phyloP scores from a whole-genome alignment of 23 tunicate genomes.

The Corella eumyota region DNA sequence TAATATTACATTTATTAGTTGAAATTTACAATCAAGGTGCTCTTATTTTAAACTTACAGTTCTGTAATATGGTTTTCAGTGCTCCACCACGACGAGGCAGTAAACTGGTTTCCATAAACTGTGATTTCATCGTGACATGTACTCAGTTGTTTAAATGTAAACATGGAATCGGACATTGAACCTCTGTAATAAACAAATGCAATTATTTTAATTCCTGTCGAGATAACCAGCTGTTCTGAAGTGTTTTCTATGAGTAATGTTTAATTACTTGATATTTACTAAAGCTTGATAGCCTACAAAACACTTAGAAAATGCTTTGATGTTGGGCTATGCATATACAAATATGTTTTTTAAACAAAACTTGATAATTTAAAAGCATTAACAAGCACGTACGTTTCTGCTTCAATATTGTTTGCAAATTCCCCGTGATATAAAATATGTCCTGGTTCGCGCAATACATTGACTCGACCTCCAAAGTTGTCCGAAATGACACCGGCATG shows the following conservation, averaged over 20 bases:
- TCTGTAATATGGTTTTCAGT: neutral
- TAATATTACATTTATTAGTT: neutral
- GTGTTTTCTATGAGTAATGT: neutral
- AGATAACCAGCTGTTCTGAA: neutral
- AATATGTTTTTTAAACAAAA: neutral
- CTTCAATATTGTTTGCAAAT: slow-evolving; percentile 33
- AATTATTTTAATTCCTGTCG: neutral
- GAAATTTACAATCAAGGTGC: neutral
- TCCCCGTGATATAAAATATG: slow-evolving; percentile 12
- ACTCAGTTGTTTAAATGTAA: slow-evolving; percentile 20
- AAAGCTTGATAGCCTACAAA: too few species aligned
- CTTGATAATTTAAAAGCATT: slow-evolving; percentile 13
- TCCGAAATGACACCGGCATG: slow-evolving; percentile 90
- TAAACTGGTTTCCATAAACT: slow-evolving; percentile 12
- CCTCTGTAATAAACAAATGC: slow-evolving; percentile 20
- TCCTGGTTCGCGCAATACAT: slow-evolving; percentile 30
- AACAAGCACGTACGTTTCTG: slow-evolving; percentile 45
- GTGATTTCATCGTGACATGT: slow-evolving; percentile 24
- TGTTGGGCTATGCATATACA: too few species aligned
- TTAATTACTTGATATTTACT: too few species aligned
- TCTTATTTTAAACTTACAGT: neutral
- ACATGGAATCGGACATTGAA: slow-evolving; percentile 31
- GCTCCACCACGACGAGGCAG: slow-evolving; percentile 69
- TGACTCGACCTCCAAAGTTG: slow-evolving; percentile 51
- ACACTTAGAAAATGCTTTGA: too few species aligned